Evolutionary conservation across 2,113 vertebrate species (phyloP), one percentile per base, ranked within the genome.

Genomic region (Xiphophorus hellerii): DNA sequence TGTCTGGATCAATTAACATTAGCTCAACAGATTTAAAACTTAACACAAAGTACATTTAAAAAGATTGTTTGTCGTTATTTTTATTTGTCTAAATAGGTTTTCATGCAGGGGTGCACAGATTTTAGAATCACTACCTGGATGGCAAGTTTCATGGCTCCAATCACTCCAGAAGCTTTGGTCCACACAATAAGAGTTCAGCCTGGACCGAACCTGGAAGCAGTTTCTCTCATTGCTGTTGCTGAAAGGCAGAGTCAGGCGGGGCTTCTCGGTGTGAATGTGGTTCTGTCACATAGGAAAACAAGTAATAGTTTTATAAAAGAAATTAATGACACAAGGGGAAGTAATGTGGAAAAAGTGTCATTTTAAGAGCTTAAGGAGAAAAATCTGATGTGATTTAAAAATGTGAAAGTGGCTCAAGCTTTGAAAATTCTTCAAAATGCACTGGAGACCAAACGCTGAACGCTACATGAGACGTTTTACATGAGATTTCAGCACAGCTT

Each of bases 151-250:
- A 20, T 0, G 79, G 78, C 93, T 94, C 94, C 94, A 95, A 0
- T 93, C 88, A 27, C 94, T 95, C 93, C 93, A 94, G 8, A 92
- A 80, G 68, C 93, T 74, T 3, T 64, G 71, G 5, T 86, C 68
- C 0, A 84, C 91, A 64, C 94, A 95, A 14, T 93, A 94, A 2
- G 70, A 83, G 27, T 88, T 58, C 74, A 95, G 11, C 62, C 77
- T 93, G 42, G 92, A 93, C 10, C 92, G 90, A 44, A 94, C 80
- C 15, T 76, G 84, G 78, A 92, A 87, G 78, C 94, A 95, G 71
- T 71, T 31, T 39, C 35, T 88, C 72, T 67, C 13, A 0, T 4
- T 39, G 14, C 64, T 39, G 0, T 3, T 17, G 8, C 5, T 22
- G 30, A 58, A 17, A 1, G n/a, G 15, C 33, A 89, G 28, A 8